phyloP scores from a whole-genome alignment of 1,140 invertebrate genomes.

The Rhagoletis pomonella region DNA sequence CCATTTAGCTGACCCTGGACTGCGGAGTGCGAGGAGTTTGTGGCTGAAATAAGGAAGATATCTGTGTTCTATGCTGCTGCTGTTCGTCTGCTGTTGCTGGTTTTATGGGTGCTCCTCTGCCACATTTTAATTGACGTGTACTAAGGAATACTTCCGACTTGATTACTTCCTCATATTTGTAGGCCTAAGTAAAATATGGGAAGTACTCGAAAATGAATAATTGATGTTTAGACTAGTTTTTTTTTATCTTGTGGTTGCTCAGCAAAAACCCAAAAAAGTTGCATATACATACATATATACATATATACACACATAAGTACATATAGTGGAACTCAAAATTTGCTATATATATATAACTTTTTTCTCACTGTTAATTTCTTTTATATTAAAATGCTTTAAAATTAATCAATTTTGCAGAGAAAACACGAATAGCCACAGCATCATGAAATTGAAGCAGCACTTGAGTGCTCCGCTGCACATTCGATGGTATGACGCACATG shows the following conservation, averaged over 20 bases:
- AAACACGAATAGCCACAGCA: neutral
- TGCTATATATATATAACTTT: too few species aligned
- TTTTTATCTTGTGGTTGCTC: too few species aligned
- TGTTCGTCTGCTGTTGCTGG: neutral
- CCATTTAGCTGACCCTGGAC: constrained; percentile 14
- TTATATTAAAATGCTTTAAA: neutral
- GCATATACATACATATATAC: too few species aligned
- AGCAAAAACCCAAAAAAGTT: too few species aligned
- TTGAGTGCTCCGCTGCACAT: constrained; percentile 23
- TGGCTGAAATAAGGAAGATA: constrained; percentile 12
- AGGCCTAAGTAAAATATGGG: too few species aligned
- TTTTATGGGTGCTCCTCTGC: neutral
- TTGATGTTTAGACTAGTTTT: too few species aligned
- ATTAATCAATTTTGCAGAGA: neutral
- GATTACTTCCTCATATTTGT: neutral
- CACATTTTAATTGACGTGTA: constrained; percentile 17
- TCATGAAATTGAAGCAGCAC: constrained; percentile 16
- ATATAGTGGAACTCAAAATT: too few species aligned
- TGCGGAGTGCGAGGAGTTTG: constrained; percentile 5
- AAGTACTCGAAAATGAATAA: too few species aligned
- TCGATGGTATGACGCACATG: constrained; percentile 4
- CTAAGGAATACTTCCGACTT: neutral
- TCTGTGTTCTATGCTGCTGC: neutral
- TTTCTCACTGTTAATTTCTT: neutral
- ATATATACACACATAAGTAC: too few species aligned